A percentile compares a stretch with the other conserved stretches of the same genome.
Evolutionary conservation across 1,140 invertebrate genomes (phyloP).

Genomic region (Pogonomyrmex barbatus): DNA sequence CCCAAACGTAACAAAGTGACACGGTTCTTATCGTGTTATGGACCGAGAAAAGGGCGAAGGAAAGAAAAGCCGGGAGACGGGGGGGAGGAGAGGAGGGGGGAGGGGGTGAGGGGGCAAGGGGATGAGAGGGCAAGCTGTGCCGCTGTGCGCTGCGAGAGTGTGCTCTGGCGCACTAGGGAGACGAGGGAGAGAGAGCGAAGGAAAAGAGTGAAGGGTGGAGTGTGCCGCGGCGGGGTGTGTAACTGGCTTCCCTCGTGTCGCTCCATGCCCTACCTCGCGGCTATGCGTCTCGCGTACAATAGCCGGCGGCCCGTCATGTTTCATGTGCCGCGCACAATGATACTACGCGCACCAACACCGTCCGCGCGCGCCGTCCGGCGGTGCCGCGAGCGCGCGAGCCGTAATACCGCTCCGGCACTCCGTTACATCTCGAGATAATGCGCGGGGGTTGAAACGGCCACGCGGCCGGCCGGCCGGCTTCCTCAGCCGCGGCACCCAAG

Average conservation of each 20-base stretch:
- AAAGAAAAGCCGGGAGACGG: constrained; percentile 12
- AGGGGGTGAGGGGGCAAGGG: background rate
- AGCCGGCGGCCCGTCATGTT: constrained; percentile 82
- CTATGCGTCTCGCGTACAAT: constrained; percentile 84
- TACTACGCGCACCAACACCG: constrained; percentile 78
- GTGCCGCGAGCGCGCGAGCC: constrained; percentile 59
- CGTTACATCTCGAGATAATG: constrained; percentile 84
- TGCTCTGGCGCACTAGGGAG: constrained; percentile 16
- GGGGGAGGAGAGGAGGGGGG: background rate
- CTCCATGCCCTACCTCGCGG: constrained; percentile 66
- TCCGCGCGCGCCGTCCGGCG: constrained; percentile 12
- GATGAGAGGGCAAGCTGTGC: background rate
- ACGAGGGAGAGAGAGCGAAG: background rate
- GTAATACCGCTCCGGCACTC: constrained; percentile 70
- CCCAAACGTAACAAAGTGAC: constrained; percentile 84
- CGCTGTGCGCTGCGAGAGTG: constrained; percentile 3
- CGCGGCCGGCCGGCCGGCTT: constrained; percentile 31
- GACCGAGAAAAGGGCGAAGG: constrained; percentile 65
- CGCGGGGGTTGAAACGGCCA: constrained; percentile 68
- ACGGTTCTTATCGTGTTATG: constrained; percentile 85
- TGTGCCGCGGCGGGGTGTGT: constrained; percentile 37
- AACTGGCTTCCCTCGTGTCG: constrained; percentile 68
- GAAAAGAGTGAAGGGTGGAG: constrained; percentile 38
- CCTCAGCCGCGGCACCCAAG: constrained; percentile 14
- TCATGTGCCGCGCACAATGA: constrained; percentile 83